Evolutionary conservation across 2,797 vertebrate species (phyloP), one percentile per base, ranked within the genome.

Genomic region (Vultur gryphus): DNA sequence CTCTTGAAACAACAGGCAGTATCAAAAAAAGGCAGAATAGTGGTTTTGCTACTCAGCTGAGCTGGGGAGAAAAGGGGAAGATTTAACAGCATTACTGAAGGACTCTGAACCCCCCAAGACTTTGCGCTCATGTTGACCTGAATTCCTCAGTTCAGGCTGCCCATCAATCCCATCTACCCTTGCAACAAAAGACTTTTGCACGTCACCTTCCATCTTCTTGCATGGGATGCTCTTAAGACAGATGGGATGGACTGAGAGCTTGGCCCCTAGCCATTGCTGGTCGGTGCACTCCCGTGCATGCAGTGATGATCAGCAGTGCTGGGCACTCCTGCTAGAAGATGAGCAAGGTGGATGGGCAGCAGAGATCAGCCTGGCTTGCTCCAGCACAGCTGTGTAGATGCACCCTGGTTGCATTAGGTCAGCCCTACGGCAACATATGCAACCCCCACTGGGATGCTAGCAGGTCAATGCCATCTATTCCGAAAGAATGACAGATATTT

Each of bases 171-270:
- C 13, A 17, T 19, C 33, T 62, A 43, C 14, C 6, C 11, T 64
- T 49, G 4, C 43, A 62, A 21, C 12, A 52, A 35, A 64, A 76
- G n/a, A 11, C 51, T 39, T 70, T 16, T 58, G 14, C 19, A 41
- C 1, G 1, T 54, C 35, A 48, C 26, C 46, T 78, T 65, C 58
- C 20, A 5, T 16, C 13, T 41, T 59, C 39, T 65, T 83, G 26
- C 52, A 33, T 16, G 26, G 26, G 16, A 29, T 78, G 11, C 11
- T 66, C 35, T 48, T 19, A 71, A 58, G n/a, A 24, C 5, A 48
- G 46, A 28, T 7, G 13, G 16, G 19, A n/a, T 54, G 8, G 16
- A 37, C 18, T 0, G 0, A 65, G 58, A 55, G 16, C 20, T 0
- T 6, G 18, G 11, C 16, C 18, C 48, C 14, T 31, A 12, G 16